Percentiles rank a stretch among this genome's conserved stretches.
Conservation (phyloP, 2,113 vertebrate genomes). For the Lamprologus tigripictilis region DNA sequence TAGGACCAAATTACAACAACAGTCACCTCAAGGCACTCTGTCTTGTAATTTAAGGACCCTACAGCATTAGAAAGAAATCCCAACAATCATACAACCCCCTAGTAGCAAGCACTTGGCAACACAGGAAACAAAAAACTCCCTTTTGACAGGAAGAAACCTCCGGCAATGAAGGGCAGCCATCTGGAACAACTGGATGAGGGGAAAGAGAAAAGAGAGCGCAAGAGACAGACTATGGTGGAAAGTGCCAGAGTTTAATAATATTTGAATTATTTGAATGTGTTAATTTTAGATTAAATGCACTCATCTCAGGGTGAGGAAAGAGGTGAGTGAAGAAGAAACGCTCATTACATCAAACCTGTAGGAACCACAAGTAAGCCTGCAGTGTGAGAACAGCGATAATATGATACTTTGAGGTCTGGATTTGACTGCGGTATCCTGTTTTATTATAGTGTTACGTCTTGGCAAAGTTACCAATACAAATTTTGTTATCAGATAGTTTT, state of each 20-base stretch:
- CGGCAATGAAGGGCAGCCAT: neutral
- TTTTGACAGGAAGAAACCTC: neutral
- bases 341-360: neutral
- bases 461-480: neutral
- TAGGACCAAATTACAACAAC: neutral
- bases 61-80: neutral
- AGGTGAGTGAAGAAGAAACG: neutral
- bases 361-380: neutral
- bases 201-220: neutral
- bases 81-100: neutral
- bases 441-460: neutral
- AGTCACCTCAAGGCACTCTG: neutral
- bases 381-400: neutral
- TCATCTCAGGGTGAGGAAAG: neutral
- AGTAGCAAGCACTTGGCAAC: neutral
- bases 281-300: neutral
- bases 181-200: neutral
- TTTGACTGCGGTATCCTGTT: neutral
- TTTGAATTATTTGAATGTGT: neutral
- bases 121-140: neutral
- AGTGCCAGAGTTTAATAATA: neutral
- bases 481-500: neutral
- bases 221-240: neutral
- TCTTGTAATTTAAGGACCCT: neutral
- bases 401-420: neutral